Base-by-base conservation (phyloP, 2,113 vertebrate genomes). In the Leptobrachium leishanense region DNA sequence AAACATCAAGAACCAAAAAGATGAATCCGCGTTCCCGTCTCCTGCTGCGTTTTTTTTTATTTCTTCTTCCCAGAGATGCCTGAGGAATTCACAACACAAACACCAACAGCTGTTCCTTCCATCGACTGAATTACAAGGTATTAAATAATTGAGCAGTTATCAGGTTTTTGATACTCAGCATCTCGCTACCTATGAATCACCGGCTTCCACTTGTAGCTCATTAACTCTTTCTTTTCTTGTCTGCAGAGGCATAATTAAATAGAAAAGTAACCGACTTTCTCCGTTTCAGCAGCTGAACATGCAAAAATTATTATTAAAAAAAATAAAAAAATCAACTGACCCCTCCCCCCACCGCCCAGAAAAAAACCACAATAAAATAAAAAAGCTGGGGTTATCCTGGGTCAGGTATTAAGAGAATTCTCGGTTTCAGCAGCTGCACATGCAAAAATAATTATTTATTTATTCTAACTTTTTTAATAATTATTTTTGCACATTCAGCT, bases 111-210 rank as follows among this genome's bases (percentile, higher is more conserved):
- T 79, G 77, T 79, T 79, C 63, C 63, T 44, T 79, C 15, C 50
- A 67, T 11, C 50, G 13, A 64, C 70, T 59, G 70, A 79, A 73
- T 79, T 72, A 79, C 63, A 73, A 74, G 70, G 70, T 59, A 79
- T 74, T 79, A 79, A 79, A 79, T 79, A 79, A 79, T 74, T 73
- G 70, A 68, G 77, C 71, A 74, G 71, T 77, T 69, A 77, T 77
- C 76, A 77, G 76, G 55, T 68, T 79, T 72, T 68, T 79, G 70
- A 74, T 74, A 74, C 40, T 79, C 70, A 79, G 69, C 77, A 79
- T 79, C 62, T 77, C 71, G 55, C 62, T 77, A 77, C 68, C 76
- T 71, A 66, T 69, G 42, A 77, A 64, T 71, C 76, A 71, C 12
- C 43, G 46, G 50, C 44, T 70, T 12, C 55, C 69, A 63, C 12